Evolutionary conservation across 2,888 invertebrate genomes (phyloP).

Genomic region (Amiota mariae): DNA sequence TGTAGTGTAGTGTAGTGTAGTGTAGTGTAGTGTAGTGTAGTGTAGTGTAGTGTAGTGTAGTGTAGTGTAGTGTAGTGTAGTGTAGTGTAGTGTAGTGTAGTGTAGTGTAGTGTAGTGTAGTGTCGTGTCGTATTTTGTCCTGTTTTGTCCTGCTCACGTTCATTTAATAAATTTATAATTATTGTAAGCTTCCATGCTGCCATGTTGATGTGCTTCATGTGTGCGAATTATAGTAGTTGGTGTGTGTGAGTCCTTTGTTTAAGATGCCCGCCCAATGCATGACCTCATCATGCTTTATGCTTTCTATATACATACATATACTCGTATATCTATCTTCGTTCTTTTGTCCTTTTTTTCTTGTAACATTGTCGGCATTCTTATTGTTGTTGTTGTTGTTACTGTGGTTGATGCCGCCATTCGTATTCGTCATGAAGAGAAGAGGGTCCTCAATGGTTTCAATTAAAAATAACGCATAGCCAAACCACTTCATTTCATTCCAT

Average conservation of each 20-base stretch:
- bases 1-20: too few species aligned
- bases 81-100: too few species aligned
- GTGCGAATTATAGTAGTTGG: not conserved
- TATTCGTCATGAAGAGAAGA: not conserved
- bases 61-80: too few species aligned
- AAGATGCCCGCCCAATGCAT: too few species aligned
- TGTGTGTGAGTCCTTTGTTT: not conserved
- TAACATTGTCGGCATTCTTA: not conserved
- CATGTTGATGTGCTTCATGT: not conserved
- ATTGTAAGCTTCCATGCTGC: conserved; percentile 3
- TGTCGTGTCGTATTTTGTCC: not conserved
- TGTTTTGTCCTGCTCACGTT: not conserved
- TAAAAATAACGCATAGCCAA: conserved; percentile 57
- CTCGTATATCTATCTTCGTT: too few species aligned
- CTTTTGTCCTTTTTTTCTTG: not conserved
- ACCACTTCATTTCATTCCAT: conserved; percentile 25
- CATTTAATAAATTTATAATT: not conserved
- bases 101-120: too few species aligned
- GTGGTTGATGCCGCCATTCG: conserved; percentile 14
- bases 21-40: too few species aligned
- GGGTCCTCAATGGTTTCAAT: conserved; percentile 48
- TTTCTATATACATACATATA: too few species aligned
- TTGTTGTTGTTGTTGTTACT: too few species aligned
- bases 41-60: too few species aligned
- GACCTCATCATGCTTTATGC: too few species aligned